Evolutionary conservation across 2,888 invertebrate species (phyloP), one percentile per base, ranked within the genome.

Genomic region (Eilema caniola): DNA sequence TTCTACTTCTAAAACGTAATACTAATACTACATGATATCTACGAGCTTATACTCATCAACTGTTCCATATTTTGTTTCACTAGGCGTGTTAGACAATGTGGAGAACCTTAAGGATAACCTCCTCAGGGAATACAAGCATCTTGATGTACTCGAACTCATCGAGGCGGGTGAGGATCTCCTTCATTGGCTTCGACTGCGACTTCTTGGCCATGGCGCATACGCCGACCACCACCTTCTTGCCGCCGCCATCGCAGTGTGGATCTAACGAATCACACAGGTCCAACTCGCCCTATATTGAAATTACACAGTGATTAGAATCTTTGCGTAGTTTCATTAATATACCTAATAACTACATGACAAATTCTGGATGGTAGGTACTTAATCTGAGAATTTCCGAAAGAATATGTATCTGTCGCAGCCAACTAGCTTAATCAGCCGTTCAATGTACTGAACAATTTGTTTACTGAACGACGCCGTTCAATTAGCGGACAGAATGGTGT

Each of bases 131-230:
- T 78, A 99, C 98, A 69, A 98, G 96, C 94, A 99, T 98, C 95
- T 98, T 98, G 87, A 99, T 98, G 92, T 98, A 99, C 91, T 99
- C 99, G 91, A 99, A 99, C 92, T 99, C 99, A 85, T 99, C 98
- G 72, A 99, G 96, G 56, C 99, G 96, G 1, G 98, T 98, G 71
- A 99, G 96, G 85, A 99, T 99, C 94, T 99, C 99, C 89, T 98
- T 98, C 99, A 99, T 99, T 20, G 99, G 99, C 93, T 99, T 99
- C 79, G 99, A 99, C 89, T 99, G 98, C 56, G 99, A 99, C 94
- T 99, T 99, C 95, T 99, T 99, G 88, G 98, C 98, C 99, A 99
- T 99, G 82, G 99, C 99, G 96, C 99, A 99, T 73, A 99, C 98
- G 76, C 99, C 99, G 85, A 99, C 99, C 90, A 99, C 96, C 85